These are phyloP conservation scores for Ceriagrion tenellum DNA, from an alignment of 2,888 invertebrate genomes.

Conservation along the genomic window DNA sequence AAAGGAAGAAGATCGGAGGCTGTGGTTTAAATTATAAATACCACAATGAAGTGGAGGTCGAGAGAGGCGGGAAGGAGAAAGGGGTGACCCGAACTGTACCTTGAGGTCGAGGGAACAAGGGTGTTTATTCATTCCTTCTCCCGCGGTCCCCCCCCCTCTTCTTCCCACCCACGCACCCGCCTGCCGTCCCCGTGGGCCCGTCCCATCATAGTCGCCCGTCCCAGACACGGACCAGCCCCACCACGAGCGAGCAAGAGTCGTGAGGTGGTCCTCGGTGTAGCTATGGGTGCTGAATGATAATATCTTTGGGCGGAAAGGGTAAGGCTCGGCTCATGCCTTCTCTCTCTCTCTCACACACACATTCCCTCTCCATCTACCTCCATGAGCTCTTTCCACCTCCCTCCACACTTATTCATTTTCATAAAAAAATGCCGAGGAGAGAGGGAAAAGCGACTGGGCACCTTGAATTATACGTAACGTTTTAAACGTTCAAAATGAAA, in stretches of 20 bases:
- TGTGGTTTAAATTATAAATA: conserved; percentile 65
- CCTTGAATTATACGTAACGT: background rate
- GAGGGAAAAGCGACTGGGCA: background rate
- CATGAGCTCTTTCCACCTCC: background rate
- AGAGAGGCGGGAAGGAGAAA: background rate
- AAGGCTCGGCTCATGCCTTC: background rate
- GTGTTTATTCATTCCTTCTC: conserved; percentile 57
- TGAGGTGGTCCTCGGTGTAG: conserved; percentile 62
- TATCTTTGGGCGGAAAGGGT: conserved; percentile 31
- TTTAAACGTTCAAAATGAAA: too few species aligned
- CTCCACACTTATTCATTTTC: background rate
- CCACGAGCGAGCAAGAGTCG: conserved; percentile 19
- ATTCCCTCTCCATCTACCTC: too few species aligned
- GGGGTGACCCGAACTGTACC: conserved; percentile 44
- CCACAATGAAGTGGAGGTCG: conserved; percentile 51
- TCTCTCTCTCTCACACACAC: background rate
- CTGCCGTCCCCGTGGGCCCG: background rate
- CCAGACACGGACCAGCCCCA: background rate
- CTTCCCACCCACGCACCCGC: background rate
- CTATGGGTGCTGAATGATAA: conserved; percentile 67
- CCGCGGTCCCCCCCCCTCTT: background rate
- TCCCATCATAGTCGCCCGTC: background rate
- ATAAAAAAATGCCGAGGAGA: background rate
- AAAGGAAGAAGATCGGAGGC: background rate
- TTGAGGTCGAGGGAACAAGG: conserved; percentile 53